Evolutionary conservation across 2,888 invertebrate genomes (phyloP).

Genomic region (Clanis bilineata): DNA sequence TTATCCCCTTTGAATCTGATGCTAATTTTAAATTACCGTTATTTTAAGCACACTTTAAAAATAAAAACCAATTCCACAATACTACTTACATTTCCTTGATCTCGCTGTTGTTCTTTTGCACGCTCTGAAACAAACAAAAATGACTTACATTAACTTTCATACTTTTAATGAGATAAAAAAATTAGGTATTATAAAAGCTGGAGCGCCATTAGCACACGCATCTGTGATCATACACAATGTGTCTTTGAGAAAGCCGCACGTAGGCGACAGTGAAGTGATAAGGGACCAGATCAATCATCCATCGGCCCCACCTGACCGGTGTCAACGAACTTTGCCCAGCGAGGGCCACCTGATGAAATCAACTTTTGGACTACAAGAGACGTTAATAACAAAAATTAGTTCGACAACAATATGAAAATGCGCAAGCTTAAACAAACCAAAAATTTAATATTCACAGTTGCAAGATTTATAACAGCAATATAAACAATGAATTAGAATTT

Average conservation of each 20-base stretch:
- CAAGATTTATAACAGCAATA: constrained; percentile 35
- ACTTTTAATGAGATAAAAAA: constrained; percentile 20
- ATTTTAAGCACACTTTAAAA: constrained; percentile 33
- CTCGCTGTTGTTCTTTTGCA: constrained; percentile 45
- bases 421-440: constrained; percentile 28
- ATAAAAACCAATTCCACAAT: constrained; percentile 19
- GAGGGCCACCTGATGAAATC: constrained; percentile 69
- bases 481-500: constrained; percentile 53
- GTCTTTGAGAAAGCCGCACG: constrained; percentile 77
- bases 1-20: constrained; percentile 33
- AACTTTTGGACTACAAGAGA: constrained; percentile 60
- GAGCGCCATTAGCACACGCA: constrained; percentile 58
- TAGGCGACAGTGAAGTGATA: constrained; percentile 77
- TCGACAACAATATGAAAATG: constrained; percentile 39
- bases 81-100: constrained; percentile 63
- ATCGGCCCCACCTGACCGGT: constrained; percentile 74
- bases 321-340: constrained; percentile 66
- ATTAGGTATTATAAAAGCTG: constrained; percentile 30
- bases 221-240: constrained; percentile 67
- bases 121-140: constrained; percentile 65
- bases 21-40: constrained; percentile 16
- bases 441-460: constrained; percentile 30
- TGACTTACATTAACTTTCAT: too few relatives aligned
- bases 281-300: constrained; percentile 79
- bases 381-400: constrained; percentile 51